phyloP scores from a whole-genome alignment of 2,797 vertebrate species.

The Protosalanx chinensis region DNA sequence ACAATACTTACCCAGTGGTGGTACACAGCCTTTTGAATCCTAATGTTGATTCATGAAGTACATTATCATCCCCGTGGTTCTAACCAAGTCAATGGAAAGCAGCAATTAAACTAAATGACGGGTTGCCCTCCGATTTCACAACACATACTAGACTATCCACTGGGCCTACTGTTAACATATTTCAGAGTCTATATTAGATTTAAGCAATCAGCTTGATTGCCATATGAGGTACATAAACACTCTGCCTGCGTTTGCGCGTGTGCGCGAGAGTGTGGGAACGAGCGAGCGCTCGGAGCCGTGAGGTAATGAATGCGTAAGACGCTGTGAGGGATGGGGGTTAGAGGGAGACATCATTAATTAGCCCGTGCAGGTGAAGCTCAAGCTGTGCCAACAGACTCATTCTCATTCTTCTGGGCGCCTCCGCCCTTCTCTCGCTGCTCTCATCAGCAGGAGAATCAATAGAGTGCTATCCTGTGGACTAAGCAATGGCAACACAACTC shows the following conservation, averaged over 20 bases:
- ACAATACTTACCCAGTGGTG: no score
- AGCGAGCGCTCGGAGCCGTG: not conserved
- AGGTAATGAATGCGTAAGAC: constrained; percentile 9
- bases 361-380: constrained; percentile 2
- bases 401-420: constrained; percentile 1
- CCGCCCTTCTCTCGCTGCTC: constrained; percentile 6
- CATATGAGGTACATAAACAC: not conserved
- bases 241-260: not conserved
- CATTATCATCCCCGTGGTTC: not conserved
- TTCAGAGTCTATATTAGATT: constrained; percentile 7
- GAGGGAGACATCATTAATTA: constrained; percentile 16
- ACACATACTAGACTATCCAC: not conserved
- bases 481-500: not conserved
- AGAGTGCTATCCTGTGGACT: not conserved
- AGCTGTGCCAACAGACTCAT: constrained; percentile 7
- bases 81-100: not conserved
- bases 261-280: no score
- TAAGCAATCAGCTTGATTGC: constrained; percentile 13
- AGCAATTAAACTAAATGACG: not conserved
- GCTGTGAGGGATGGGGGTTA: constrained; percentile 4
- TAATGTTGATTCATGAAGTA: not conserved
- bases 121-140: not conserved
- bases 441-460: constrained; percentile 9
- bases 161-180: constrained; percentile 4
- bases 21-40: not conserved